Evolutionary conservation across 2,113 vertebrate species (phyloP).

Genomic region (Ophiodon elongatus): DNA sequence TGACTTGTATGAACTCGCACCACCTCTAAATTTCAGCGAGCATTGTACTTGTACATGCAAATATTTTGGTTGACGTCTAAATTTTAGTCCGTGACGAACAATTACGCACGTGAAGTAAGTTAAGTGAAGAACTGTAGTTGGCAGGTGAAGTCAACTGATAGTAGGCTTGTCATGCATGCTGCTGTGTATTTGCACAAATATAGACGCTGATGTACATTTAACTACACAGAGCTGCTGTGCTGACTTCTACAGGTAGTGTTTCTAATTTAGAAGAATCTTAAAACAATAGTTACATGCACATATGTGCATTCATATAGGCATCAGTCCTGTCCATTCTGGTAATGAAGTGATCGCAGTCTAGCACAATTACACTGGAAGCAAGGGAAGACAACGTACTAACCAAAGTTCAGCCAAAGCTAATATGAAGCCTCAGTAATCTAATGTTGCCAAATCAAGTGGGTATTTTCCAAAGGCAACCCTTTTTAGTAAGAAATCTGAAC

Average conservation of each 20-base stretch:
- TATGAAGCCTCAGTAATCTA: not conserved
- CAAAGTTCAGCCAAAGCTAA: not conserved
- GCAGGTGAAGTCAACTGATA: not conserved
- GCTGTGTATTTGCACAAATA: not conserved
- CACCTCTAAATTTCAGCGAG: not conserved
- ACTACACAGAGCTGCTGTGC: not conserved
- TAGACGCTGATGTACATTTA: not conserved
- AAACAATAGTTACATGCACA: not conserved
- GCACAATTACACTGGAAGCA: not conserved
- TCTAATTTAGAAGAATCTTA: not conserved
- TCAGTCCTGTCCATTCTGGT: too few relatives aligned
- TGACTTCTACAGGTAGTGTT: not conserved
- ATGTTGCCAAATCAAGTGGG: not conserved
- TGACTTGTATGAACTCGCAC: not conserved
- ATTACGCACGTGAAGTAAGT: not conserved
- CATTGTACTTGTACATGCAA: not conserved
- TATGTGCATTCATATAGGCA: not conserved
- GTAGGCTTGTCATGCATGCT: not conserved
- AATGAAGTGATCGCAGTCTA: not conserved
- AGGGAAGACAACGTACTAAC: not conserved
- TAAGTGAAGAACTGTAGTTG: not conserved
- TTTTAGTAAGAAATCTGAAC: not conserved
- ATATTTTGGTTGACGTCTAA: too few relatives aligned
- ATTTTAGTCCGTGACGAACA: constrained; percentile 12
- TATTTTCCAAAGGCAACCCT: not conserved